phyloP scores from a whole-genome alignment of 1,140 invertebrate species.

The Pseudomyrmex dendroicus region DNA sequence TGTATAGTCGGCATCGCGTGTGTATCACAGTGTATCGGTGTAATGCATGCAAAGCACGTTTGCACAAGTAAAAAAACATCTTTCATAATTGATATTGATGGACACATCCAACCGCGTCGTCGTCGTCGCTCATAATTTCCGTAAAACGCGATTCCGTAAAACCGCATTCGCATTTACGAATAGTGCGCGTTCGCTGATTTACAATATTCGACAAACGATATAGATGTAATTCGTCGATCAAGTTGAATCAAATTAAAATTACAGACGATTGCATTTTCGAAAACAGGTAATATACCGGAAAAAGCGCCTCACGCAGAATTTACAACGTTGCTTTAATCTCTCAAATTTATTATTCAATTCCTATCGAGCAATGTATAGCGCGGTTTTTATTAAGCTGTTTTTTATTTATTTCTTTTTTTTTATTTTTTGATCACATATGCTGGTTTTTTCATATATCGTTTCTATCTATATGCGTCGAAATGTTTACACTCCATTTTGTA shows the following conservation, averaged over 20 bases:
- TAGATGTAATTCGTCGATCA: conserved; percentile 4
- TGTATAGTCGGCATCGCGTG: conserved; percentile 3
- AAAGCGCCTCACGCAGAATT: not conserved
- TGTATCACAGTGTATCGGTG: conserved; percentile 6
- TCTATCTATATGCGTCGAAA: not conserved
- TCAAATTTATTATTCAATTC: conserved; percentile 1
- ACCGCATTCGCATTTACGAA: not conserved
- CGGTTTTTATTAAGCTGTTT: too few species aligned
- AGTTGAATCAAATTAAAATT: not conserved
- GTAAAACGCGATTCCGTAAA: conserved; percentile 5
- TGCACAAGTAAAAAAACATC: conserved; percentile 30
- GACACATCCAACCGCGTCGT: conserved; percentile 15
- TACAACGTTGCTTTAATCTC: not conserved
- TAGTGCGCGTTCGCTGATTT: not conserved
- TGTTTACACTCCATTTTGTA: not conserved
- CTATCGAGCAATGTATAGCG: too few species aligned
- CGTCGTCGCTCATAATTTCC: not conserved
- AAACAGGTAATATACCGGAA: not conserved
- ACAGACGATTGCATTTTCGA: not conserved
- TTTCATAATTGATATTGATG: conserved; percentile 49
- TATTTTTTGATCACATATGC: not conserved
- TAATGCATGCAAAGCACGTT: conserved; percentile 54
- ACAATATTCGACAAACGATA: conserved; percentile 34
- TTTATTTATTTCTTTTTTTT: not conserved
- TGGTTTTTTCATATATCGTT: not conserved